Evolutionary conservation across 2,113 vertebrate species (phyloP).

Genomic region (Otocyon megalotis): DNA sequence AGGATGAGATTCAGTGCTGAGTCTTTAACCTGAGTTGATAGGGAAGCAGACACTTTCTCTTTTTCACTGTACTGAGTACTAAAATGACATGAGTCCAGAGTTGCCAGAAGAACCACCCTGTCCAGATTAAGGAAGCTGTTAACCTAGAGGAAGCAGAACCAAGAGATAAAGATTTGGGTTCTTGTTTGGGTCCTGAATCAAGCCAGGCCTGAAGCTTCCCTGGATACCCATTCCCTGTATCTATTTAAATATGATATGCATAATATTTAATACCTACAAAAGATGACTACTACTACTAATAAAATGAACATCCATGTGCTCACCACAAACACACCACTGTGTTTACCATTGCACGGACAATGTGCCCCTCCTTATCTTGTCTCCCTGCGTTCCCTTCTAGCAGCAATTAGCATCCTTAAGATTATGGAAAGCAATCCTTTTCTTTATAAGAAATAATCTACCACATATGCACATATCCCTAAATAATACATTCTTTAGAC

Average conservation of each 20-base stretch:
- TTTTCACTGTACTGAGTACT: background rate
- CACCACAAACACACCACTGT: background rate
- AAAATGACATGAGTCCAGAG: background rate
- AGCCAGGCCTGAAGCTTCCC: background rate
- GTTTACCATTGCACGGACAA: accelerated
- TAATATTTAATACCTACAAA: background rate
- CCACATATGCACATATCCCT: background rate
- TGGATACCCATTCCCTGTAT: background rate
- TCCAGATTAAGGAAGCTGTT: background rate
- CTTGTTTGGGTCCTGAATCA: background rate
- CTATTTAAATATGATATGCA: background rate
- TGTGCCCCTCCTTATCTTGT: accelerated
- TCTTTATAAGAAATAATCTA: background rate
- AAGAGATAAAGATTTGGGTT: background rate
- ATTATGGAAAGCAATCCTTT: background rate
- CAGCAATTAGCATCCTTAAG: background rate
- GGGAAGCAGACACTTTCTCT: background rate
- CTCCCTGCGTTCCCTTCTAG: background rate
- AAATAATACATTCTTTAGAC: constrained; percentile 46
- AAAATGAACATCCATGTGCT: background rate
- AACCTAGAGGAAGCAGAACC: background rate
- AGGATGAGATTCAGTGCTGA: background rate
- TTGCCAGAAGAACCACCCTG: background rate
- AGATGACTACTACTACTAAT: background rate
- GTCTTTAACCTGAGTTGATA: background rate